phyloP scores from a whole-genome alignment of 2,888 invertebrate genomes.

The Cremastinae sp. region DNA sequence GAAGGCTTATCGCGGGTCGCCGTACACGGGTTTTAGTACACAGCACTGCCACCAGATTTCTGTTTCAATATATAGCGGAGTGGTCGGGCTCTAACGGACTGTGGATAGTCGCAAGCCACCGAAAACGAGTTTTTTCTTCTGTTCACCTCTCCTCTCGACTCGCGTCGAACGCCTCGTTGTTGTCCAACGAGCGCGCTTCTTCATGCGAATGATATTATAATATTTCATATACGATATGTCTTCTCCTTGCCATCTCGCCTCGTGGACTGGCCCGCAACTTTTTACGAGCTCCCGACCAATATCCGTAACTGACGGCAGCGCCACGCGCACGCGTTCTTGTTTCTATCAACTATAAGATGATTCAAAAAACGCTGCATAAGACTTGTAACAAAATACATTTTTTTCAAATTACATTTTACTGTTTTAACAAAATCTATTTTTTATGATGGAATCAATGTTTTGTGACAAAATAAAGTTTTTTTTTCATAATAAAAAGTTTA shows the following conservation, averaged over 20 bases:
- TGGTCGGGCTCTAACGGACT: conserved; percentile 10
- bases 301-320: too few relatives aligned
- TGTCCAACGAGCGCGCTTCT: conserved; percentile 8
- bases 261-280: conserved; percentile 30
- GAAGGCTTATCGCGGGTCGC: conserved; percentile 45
- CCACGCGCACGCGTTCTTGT: too few relatives aligned
- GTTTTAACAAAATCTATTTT: too few relatives aligned
- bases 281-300: too few relatives aligned
- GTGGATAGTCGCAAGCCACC: conserved; percentile 6
- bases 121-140: neutral
- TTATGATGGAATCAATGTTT: too few relatives aligned
- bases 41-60: conserved; percentile 47
- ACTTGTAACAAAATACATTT: too few relatives aligned
- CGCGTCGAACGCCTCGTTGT: neutral
- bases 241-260: conserved; percentile 32
- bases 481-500: too few relatives aligned
- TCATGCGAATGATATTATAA: conserved; percentile 19
- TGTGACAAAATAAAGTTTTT: too few relatives aligned
- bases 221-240: conserved; percentile 19
- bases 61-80: conserved; percentile 4
- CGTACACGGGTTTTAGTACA: conserved; percentile 46
- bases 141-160: neutral
- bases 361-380: too few relatives aligned
- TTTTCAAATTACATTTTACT: too few relatives aligned
- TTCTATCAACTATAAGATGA: too few relatives aligned